A percentile compares a stretch with the other conserved stretches of the same genome.
These are phyloP conservation scores for Rhamnusium bicolor DNA, from an alignment of 2,888 invertebrate species.

Conservation along the genomic window DNA sequence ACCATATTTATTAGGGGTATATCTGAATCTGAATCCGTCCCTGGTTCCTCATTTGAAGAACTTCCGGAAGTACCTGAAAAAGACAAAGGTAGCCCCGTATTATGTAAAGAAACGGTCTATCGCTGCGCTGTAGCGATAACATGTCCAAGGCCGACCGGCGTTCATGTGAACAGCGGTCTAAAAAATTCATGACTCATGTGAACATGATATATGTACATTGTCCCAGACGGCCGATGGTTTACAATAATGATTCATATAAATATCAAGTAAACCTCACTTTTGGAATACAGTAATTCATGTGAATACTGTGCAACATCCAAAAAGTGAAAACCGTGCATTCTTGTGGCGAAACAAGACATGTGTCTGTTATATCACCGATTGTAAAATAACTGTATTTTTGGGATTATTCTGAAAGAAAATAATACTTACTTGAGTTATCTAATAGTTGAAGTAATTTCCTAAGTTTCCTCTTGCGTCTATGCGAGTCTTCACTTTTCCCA, in stretches of 20 bases:
- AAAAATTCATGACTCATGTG: not conserved
- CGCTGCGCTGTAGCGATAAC: not conserved
- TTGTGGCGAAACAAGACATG: not conserved
- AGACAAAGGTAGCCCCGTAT: not conserved
- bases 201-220: not conserved
- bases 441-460: not conserved
- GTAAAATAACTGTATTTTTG: not conserved
- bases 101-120: not conserved
- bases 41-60: constrained; percentile 7
- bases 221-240: not conserved
- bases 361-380: not conserved
- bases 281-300: too few species aligned
- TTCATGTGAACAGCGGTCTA: not conserved
- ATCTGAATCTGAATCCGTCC: not conserved
- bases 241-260: not conserved
- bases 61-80: not conserved
- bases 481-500: not conserved
- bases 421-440: not conserved
- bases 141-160: not conserved
- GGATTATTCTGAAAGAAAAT: not conserved
- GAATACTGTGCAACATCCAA: not conserved
- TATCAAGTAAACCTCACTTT: not conserved
- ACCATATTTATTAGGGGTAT: not conserved
- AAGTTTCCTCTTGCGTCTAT: not conserved
- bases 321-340: not conserved